A percentile compares a stretch with the other conserved stretches of the same genome.
Evolutionary conservation across 1,140 invertebrate genomes (phyloP).

Genomic region (Trissolcus basalis): DNA sequence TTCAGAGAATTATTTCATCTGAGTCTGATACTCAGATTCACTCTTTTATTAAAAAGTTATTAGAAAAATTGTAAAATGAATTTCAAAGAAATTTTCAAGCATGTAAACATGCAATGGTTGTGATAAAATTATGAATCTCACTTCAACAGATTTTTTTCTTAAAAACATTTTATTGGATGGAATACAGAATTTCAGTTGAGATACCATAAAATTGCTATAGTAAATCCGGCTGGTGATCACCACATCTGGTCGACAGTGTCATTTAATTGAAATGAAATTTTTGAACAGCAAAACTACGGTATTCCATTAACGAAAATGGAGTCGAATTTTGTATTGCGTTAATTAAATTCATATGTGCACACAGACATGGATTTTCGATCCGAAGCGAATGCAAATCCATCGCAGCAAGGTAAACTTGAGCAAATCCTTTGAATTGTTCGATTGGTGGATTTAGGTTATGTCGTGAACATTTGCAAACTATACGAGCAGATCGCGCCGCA

Average conservation of each 20-base stretch:
- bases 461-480: constrained; percentile 13
- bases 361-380: constrained; percentile 28
- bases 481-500: constrained; percentile 4
- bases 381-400: constrained; percentile 34
- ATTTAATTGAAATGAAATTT: constrained; percentile 51
- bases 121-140: too few relatives aligned
- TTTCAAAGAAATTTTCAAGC: too few relatives aligned
- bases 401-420: constrained; percentile 28
- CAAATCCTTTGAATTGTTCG: constrained; percentile 51
- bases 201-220: too few relatives aligned
- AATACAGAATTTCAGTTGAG: too few relatives aligned
- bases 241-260: constrained; percentile 59
- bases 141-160: too few relatives aligned
- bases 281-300: constrained; percentile 59
- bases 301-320: constrained; percentile 69
- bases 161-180: too few relatives aligned
- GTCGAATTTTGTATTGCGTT: constrained; percentile 27
- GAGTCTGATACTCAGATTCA: too few relatives aligned
- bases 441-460: constrained; percentile 28
- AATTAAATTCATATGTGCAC: constrained; percentile 44
- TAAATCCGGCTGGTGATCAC: constrained; percentile 39
- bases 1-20: too few relatives aligned
- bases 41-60: too few relatives aligned
- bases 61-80: too few relatives aligned
- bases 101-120: too few relatives aligned